Evolutionary conservation across 1,140 invertebrate genomes (phyloP), one percentile per base, ranked within the genome.

Genomic region (Dolichoris vasculosae): DNA sequence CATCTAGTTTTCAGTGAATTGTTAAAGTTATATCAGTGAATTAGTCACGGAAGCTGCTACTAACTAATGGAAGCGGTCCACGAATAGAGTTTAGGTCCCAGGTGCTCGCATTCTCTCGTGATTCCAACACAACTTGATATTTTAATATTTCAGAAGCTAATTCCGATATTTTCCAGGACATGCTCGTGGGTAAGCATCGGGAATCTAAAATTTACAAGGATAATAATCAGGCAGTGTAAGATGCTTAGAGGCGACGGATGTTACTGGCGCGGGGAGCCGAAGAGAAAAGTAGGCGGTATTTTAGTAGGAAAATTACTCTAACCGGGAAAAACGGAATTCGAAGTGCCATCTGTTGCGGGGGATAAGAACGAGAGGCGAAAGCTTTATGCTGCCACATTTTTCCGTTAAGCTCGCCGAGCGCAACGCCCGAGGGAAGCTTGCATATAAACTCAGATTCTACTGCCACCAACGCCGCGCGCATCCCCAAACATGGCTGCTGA

Each of bases 401-500:
- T 89, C 89, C 88, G 90, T 90, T 91, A 91, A 91, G 89, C 90
- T 90, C 90, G 87, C 86, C 89, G 88, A 87, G 90, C 9, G 64
- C 69, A 59, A 83, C 63, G 30, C 67, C 48, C 81, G 38, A 8
- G 32, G 63, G 26, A 0, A 63, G 40, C 9, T 23, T 64, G 46
- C 23, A n/a, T 73, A n/a, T 40, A 71, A 79, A 46, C 40, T 43
- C 20, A 89, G 89, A 88, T 89, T 87, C 87, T 32, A 89, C 88
- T 59, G 88, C 90, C 90, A 87, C 87, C 90, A 90, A 88, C 90
- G 90, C 89, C 89, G 87, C 91, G 89, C 89, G 88, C 89, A 86
- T 86, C 84, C 73, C 79, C 89, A 90, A 92, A 92, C 90, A 92
- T 93, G 91, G 92, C 92, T 87, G 90, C 87, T 87, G 83, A 88